phyloP scores from a whole-genome alignment of 2,797 vertebrate species.

The Arremon brunneinucha region DNA sequence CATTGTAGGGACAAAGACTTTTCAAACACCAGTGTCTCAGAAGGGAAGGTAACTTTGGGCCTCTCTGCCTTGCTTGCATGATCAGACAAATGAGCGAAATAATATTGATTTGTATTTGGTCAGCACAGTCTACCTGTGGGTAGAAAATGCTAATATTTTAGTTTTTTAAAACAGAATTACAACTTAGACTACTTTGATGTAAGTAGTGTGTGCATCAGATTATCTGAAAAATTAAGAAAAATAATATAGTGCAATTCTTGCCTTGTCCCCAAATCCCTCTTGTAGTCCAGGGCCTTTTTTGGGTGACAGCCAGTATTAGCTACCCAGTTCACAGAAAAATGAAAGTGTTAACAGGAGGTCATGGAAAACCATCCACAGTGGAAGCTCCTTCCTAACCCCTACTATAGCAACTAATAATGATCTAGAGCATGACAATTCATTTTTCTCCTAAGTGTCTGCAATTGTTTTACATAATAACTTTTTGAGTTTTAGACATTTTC shows the following conservation, averaged over 20 bases:
- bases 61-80: neutral
- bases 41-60: neutral
- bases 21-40: neutral
- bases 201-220: neutral
- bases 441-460: neutral
- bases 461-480: neutral
- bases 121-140: neutral
- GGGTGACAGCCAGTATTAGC: neutral
- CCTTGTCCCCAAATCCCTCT: neutral
- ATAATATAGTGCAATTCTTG: neutral
- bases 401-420: neutral
- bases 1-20: neutral
- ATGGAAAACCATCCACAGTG: neutral
- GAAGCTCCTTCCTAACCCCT: neutral
- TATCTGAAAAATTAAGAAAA: neutral
- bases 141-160: neutral
- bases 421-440: neutral
- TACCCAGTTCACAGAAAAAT: neutral
- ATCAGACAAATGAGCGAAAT: neutral
- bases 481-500: neutral
- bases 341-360: neutral
- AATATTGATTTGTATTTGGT: neutral
- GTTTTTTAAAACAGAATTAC: neutral
- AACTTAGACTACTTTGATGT: neutral
- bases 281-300: neutral